Evolutionary conservation across 1,140 invertebrate genomes (phyloP), one percentile per base, ranked within the genome.

Genomic region (Tetramorium parvispinum): DNA sequence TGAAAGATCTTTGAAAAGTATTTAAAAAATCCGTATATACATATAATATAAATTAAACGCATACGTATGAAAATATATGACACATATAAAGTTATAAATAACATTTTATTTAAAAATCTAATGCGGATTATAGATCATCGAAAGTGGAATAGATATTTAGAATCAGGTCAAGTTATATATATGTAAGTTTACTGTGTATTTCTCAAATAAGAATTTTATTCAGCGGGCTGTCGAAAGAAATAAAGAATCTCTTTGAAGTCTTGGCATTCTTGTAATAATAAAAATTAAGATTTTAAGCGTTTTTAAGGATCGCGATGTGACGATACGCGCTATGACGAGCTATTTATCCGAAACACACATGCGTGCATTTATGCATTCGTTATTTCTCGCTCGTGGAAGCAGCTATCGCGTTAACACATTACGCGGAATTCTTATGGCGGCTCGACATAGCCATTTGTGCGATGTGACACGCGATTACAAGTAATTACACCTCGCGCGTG

Each of bases 391-490:
- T 59, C 81, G 53, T 53, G 24, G 57, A 49, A 18, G 40, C 46
- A 32, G 68, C 53, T 75, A 83, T 83, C 81, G 70, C 70, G 70
- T 85, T 61, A 85, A 76, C 53, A 85, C 70, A 43, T 85, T 75
- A 85, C 81, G 70, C 21, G 78, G 65, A 81, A 81, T 81, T 81
- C 78, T 81, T 81, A 81, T 55, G 51, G 63, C 78, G 49, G 46
- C 49, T 32, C 51, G 78, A 43, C 65, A 49, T 70, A 70, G 49
- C 78, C 65, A 81, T 81, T 81, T 81, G 78, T 13, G 65, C 65
- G 78, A 81, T 70, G 78, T 66, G 78, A 81, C 78, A 81, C 65
- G 78, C 78, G 78, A 81, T 81, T 81, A 70, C 78, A 70, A 81
- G 65, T 81, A 81, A 81, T 81, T 81, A 81, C 78, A 81, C 46